phyloP scores from a whole-genome alignment of 2,888 invertebrate genomes.

The Onchidella celtica region DNA sequence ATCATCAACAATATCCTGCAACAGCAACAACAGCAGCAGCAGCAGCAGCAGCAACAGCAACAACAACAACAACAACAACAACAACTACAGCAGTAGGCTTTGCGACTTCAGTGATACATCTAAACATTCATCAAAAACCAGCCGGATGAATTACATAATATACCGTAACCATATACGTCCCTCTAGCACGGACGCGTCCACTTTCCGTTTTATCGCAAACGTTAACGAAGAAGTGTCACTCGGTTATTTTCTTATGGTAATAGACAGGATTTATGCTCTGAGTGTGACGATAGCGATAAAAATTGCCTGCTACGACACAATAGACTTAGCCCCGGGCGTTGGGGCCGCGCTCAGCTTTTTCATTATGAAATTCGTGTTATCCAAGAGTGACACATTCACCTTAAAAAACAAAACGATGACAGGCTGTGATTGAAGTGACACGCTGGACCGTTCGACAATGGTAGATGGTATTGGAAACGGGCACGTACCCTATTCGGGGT shows the following conservation, averaged over 20 bases:
- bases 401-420: no score
- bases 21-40: conserved; percentile 14
- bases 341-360: no score
- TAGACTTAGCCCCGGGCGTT: not conserved
- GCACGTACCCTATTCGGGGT: no score
- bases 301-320: not conserved
- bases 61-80: conserved; percentile 25
- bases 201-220: not conserved
- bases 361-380: no score
- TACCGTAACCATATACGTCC: not conserved
- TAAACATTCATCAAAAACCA: no score
- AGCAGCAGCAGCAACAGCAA: conserved; percentile 10
- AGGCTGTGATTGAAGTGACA: no score
- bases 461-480: no score
- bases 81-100: conserved; percentile 10
- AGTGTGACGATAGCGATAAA: not conserved
- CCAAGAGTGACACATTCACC: no score
- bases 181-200: not conserved
- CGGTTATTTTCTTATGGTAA: conserved; percentile 31
- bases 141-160: no score
- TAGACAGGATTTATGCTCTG: not conserved
- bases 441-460: no score
- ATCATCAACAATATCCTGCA: no score
- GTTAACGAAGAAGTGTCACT: not conserved
- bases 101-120: no score